Base-by-base conservation (phyloP, 23 tunicate species). In the Styela clava region DNA sequence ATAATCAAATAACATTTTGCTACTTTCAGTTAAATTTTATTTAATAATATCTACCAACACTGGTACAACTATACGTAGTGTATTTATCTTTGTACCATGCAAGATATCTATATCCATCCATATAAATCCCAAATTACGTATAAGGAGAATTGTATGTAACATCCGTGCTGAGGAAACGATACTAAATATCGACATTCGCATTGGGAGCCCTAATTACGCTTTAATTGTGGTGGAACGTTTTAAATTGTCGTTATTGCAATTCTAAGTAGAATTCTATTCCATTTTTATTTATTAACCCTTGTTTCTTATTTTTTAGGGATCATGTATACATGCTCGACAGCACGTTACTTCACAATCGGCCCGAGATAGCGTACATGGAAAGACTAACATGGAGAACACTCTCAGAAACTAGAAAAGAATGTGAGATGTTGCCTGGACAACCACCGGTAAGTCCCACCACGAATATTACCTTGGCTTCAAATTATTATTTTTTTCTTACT, bases 281-380 rank as follows among this genome's bases (percentile, higher is more conserved):
- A n/a, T n/a, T n/a, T n/a, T n/a, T n/a, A n/a, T n/a, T n/a, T n/a
- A n/a, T n/a, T n/a, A n/a, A n/a, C n/a, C n/a, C n/a, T n/a, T n/a
- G n/a, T n/a, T n/a, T n/a, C n/a, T n/a, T n/a, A 5, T 2, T 56
- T 61, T 24, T 20, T 73, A 88, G 94, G 62, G 78, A 88, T 76
- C 84, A 78, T 82, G 64, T 88, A 20, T 88, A 88, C 83, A 84
- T 88, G 88, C 27, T 88, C 27, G 79, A 88, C 69, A 86, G 87
- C 1, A 69, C 94, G 1, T 61, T 30, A 21, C 22, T 24, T 24
- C 33, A 78, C 29, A 61, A 52, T 30, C 29, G 21, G 0, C 61
- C 64, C 1, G 69, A 73, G 33, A 74, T 88, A 2, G 18, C 35
- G 9, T 83, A 88, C 88, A 72, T 71, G 36, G 74, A 84, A 72